Conservation (phyloP, 2,797 vertebrate genomes). For the Xerus rutilus region DNA sequence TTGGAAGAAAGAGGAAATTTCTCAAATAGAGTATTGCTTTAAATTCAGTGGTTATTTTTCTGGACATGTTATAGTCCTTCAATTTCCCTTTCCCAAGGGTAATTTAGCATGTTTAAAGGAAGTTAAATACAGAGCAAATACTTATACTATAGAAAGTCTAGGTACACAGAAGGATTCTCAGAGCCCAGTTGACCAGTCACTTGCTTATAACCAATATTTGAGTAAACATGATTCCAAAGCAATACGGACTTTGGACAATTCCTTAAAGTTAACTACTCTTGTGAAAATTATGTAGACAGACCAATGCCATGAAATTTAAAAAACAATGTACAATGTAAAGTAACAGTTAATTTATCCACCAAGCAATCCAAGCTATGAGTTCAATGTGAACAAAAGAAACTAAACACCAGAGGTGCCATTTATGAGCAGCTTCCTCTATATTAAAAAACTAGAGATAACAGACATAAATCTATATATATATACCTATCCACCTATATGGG, state of each 20-base stretch:
- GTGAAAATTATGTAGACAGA: not conserved
- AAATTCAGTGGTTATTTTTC: slow-evolving; percentile 24
- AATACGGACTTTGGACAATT: not conserved
- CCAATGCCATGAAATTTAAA: slow-evolving; percentile 2
- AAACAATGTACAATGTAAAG: not conserved
- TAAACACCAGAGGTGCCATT: not conserved
- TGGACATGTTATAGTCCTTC: not conserved
- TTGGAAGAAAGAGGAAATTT: not conserved
- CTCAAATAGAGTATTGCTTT: not conserved
- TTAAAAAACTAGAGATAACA: not conserved
- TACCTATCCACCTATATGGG: not conserved
- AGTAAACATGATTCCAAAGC: not conserved
- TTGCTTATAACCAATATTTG: not conserved
- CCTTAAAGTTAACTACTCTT: not conserved
- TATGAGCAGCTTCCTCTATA: not conserved
- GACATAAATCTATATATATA: not conserved
- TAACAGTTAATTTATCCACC: not conserved
- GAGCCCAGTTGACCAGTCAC: not conserved
- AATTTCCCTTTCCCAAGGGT: not conserved
- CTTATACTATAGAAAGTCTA: not conserved
- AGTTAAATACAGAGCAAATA: not conserved
- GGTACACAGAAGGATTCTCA: not conserved
- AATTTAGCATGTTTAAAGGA: not conserved
- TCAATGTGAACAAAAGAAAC: slow-evolving; percentile 42
- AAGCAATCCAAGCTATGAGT: not conserved